Base-by-base conservation (phyloP, 2,797 vertebrate genomes). In the Microctenopoma lineatum region DNA sequence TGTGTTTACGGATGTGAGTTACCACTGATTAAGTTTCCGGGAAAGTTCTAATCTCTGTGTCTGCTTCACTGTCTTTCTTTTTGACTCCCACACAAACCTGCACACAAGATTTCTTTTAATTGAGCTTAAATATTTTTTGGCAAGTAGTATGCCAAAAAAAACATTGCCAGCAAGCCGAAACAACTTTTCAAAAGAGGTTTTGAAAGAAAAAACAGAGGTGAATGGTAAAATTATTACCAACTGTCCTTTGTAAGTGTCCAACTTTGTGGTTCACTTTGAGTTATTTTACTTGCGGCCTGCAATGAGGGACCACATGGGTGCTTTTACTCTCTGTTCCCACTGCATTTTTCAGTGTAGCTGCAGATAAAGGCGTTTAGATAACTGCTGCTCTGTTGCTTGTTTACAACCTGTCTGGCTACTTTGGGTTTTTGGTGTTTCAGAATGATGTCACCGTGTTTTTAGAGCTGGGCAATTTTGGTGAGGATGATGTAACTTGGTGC, bases 1-100 rank as follows among this genome's bases (percentile, higher is more conserved):
- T 73, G 66, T 70, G 72, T 80, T 86, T 68, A 73, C 16, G 32
- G 66, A 70, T 83, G 57, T 39, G 13, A 63, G 38, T 78, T 64
- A 71, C 42, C 25, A 4, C 29, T 56, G 41, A 84, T 68, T 62
- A 14, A 3, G 26, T 60, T 72, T 80, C 41, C 64, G 51, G 59
- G 39, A 67, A 79, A 5, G 56, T 12, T 47, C 9, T 45, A 66
- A 69, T 73, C 34, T 52, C 27, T 52, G 4, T 8, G 32, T 80
- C 16, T 71, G 57, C 54, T 66, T 38, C 42, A 32, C 58, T 41
- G 41, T 70, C 15, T 32, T 32, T 32, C 29, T 2, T 59, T 13
- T 32, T 72, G 16, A 6, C 50, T 47, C 55, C 58, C 53, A 58
- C 8, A 56, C 16, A 36, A 45, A 66, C 65, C 48, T 58, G 26